Conservation (phyloP, 2,113 vertebrate species). For the Channa argus region DNA sequence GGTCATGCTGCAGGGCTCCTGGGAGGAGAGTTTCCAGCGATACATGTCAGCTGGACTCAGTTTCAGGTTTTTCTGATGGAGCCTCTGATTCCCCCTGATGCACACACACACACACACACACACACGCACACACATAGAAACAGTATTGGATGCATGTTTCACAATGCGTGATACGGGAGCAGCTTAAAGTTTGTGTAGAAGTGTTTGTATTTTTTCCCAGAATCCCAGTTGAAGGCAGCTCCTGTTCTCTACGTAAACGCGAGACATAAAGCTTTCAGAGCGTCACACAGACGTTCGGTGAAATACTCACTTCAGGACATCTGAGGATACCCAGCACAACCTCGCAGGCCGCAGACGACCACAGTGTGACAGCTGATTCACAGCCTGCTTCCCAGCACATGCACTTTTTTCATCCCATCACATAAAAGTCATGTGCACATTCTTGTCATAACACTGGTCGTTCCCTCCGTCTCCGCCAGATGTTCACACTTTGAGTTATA, state of each 20-base stretch:
- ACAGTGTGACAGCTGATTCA: slow-evolving; percentile 53
- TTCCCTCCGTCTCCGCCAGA: slow-evolving; percentile 37
- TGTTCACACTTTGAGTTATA: slow-evolving; percentile 51
- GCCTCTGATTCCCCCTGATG: slow-evolving; percentile 90
- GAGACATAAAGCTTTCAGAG: not conserved
- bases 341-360: slow-evolving; percentile 14
- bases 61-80: slow-evolving; percentile 91
- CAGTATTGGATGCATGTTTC: too few species aligned
- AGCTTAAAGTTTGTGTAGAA: not conserved
- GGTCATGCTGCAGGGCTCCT: slow-evolving; percentile 97
- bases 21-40: slow-evolving; percentile 97
- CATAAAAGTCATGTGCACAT: slow-evolving; percentile 58
- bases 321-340: slow-evolving; percentile 10
- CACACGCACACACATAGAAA: too few species aligned
- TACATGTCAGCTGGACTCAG: slow-evolving; percentile 97
- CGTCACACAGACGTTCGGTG: not conserved
- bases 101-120: slow-evolving; percentile 8
- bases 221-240: not conserved
- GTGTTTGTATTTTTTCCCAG: not conserved
- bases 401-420: slow-evolving; percentile 51
- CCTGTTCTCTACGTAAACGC: not conserved
- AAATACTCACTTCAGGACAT: slow-evolving; percentile 10
- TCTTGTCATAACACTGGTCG: slow-evolving; percentile 52
- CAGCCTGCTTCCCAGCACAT: slow-evolving; percentile 35
- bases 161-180: not conserved